Evolutionary conservation across 2,113 vertebrate species (phyloP).

Genomic region (Gadus macrocephalus): DNA sequence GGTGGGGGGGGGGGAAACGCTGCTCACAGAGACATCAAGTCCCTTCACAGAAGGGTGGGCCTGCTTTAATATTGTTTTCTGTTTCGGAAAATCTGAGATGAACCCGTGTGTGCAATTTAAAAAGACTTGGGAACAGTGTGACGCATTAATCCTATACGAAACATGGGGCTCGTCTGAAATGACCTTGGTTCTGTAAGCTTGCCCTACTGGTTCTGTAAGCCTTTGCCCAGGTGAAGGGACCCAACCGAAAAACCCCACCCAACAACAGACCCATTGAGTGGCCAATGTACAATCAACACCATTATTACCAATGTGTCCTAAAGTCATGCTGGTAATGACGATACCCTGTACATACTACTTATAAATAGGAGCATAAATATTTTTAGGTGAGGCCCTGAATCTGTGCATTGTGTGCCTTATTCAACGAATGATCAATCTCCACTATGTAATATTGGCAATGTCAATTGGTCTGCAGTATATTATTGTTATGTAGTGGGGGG

Average conservation of each 20-base stretch:
- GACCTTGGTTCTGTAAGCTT: conserved; percentile 40
- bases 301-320: conserved; percentile 71
- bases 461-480: conserved; percentile 79
- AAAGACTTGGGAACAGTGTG: conserved; percentile 30
- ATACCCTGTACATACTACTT: conserved; percentile 85
- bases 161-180: conserved; percentile 28
- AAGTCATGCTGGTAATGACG: conserved; percentile 96
- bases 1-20: conserved; percentile 3
- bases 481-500: conserved; percentile 45
- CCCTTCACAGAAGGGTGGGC: conserved; percentile 43
- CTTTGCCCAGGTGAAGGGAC: not conserved
- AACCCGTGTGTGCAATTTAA: conserved; percentile 16
- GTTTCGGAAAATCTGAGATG: conserved; percentile 35
- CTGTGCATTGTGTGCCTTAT: conserved; percentile 99
- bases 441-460: conserved; percentile 70
- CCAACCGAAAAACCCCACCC: not conserved
- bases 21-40: conserved; percentile 38
- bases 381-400: conserved; percentile 91
- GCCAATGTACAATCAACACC: conserved; percentile 81
- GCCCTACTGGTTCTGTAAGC: conserved; percentile 45
- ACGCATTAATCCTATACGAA: conserved; percentile 28
- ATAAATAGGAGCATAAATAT: conserved; percentile 86
- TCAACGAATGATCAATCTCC: conserved; percentile 77
- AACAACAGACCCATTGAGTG: conserved; percentile 34
- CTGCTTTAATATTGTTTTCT: conserved; percentile 38